Percentiles rank a stretch among this genome's conserved stretches.
Evolutionary conservation across 2,888 invertebrate genomes (phyloP).

Genomic region (Proisotoma minuta): DNA sequence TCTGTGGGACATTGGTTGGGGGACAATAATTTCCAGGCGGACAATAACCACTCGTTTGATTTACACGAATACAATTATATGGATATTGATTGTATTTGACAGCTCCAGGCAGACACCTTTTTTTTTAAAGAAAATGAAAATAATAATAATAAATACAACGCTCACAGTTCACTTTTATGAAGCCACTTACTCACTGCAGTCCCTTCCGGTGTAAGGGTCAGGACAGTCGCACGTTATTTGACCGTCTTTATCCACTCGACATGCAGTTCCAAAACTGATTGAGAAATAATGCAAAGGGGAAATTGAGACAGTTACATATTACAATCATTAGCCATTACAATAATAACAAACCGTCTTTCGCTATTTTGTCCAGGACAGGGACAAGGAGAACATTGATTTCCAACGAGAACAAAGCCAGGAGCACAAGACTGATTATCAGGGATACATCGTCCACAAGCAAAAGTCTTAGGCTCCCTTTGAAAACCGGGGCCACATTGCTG

Average conservation of each 20-base stretch:
- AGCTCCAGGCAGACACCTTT: constrained; percentile 37
- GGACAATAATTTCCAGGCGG: constrained; percentile 24
- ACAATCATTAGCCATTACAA: neutral
- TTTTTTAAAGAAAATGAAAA: too few relatives aligned
- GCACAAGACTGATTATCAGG: constrained; percentile 13
- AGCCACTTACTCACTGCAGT: constrained; percentile 32
- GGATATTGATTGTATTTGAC: constrained; percentile 28
- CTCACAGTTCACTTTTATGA: neutral
- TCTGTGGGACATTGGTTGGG: neutral
- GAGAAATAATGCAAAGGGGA: too few relatives aligned
- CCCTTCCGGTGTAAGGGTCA: constrained; percentile 31
- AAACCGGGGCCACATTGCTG: constrained; percentile 26
- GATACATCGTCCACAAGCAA: constrained; percentile 27
- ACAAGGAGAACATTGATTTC: constrained; percentile 22
- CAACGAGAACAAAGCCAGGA: constrained; percentile 16
- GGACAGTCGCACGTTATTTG: constrained; percentile 36
- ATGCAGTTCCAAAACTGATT: constrained; percentile 30
- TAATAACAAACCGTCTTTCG: constrained; percentile 12
- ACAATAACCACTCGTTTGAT: constrained; percentile 23
- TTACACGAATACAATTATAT: constrained; percentile 24
- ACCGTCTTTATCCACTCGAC: constrained; percentile 27
- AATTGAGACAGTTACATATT: too few relatives aligned
- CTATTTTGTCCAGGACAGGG: constrained; percentile 31
- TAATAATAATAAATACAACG: too few relatives aligned
- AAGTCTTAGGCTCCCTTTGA: constrained; percentile 2